phyloP scores from a whole-genome alignment of 1,140 invertebrate genomes.

The Ostrea edulis region DNA sequence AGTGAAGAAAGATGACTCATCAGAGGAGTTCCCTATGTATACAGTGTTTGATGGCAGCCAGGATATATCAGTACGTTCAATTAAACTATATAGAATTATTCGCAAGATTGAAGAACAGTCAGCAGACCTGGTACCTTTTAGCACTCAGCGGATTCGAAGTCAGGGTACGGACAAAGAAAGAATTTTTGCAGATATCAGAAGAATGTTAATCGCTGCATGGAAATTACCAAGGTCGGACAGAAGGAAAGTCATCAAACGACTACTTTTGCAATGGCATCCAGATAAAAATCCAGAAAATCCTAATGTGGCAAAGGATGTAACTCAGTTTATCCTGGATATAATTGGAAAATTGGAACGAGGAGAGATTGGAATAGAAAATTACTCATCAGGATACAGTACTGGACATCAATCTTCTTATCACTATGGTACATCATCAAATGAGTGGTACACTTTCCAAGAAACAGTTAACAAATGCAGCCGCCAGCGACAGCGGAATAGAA shows the following conservation, averaged over 20 bases:
- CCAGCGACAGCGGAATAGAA: neutral
- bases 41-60: neutral
- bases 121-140: neutral
- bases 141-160: neutral
- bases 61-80: neutral
- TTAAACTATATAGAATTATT: neutral
- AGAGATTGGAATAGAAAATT: neutral
- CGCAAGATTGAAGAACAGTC: slow-evolving; percentile 7
- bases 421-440: neutral
- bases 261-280: slow-evolving; percentile 3
- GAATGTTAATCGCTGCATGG: neutral
- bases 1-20: neutral
- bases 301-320: neutral
- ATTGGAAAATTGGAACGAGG: neutral
- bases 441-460: neutral
- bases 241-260: neutral
- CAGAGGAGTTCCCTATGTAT: neutral
- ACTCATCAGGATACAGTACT: neutral
- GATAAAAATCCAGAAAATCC: neutral
- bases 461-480: neutral
- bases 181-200: neutral
- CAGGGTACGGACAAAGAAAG: neutral
- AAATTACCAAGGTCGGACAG: neutral
- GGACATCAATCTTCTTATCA: neutral
- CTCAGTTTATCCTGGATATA: slow-evolving; percentile 12